A percentile compares a stretch with the other conserved stretches of the same genome.
Conservation (phyloP, 2,797 vertebrate species). For the Alectoris magna region DNA sequence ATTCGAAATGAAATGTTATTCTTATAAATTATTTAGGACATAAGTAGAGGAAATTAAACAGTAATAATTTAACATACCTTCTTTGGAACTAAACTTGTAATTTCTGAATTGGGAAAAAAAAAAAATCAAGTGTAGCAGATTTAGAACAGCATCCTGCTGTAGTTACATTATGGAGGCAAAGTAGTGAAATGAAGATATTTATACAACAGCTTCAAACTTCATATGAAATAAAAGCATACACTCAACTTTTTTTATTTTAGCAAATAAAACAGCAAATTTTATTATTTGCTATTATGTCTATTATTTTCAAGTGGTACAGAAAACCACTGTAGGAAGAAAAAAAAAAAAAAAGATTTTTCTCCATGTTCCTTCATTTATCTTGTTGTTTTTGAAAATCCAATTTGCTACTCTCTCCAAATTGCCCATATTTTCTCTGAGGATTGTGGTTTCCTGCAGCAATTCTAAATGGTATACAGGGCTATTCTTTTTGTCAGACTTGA, state of each 20-base stretch:
- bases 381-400: constrained; percentile 12
- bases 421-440: constrained; percentile 23
- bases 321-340: not conserved
- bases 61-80: not conserved
- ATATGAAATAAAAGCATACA: not conserved
- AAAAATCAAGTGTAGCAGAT: not conserved
- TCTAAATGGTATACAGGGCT: not conserved
- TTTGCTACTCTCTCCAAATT: constrained; percentile 27
- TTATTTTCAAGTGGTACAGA: not conserved
- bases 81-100: not conserved
- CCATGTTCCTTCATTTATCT: constrained; percentile 28
- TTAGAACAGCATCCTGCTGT: not conserved
- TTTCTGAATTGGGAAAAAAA: not conserved
- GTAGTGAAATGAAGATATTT: not conserved
- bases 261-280: no score
- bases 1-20: not conserved
- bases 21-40: not conserved
- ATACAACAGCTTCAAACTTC: not conserved
- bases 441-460: not conserved
- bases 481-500: not conserved
- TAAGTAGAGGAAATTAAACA: not conserved
- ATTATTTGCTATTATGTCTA: not conserved
- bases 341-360: not conserved
- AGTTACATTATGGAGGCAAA: not conserved
- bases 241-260: not conserved